Conservation (phyloP, 2,797 vertebrate species). For the Moxostoma hubbsi region DNA sequence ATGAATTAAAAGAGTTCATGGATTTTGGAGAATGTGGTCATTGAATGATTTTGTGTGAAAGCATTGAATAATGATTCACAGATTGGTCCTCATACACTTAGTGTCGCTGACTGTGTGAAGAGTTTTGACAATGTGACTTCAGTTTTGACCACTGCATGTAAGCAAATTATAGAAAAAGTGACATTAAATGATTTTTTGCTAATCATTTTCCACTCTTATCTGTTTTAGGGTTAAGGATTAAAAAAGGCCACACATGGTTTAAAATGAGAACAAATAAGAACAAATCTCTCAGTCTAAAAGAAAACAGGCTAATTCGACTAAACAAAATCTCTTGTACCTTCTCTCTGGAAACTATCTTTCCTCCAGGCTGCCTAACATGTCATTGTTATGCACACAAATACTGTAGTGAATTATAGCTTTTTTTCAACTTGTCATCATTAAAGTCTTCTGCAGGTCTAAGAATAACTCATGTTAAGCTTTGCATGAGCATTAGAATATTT, state of each 20-base stretch:
- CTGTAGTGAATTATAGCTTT: neutral
- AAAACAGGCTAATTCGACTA: neutral
- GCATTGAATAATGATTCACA: too few species aligned
- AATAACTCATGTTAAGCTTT: neutral
- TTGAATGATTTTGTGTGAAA: too few species aligned
- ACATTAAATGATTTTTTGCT: too few species aligned
- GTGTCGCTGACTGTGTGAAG: too few species aligned
- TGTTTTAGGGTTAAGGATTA: neutral
- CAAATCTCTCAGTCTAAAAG: neutral
- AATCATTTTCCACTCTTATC: too few species aligned
- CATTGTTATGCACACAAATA: neutral
- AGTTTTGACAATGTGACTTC: too few species aligned
- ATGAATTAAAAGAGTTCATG: too few species aligned
- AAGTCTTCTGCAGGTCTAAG: neutral
- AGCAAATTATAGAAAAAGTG: too few species aligned
- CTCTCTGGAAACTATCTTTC: conserved; percentile 13
- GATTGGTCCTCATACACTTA: too few species aligned
- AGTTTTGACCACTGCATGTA: too few species aligned
- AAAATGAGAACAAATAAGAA: neutral
- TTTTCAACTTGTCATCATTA: neutral
- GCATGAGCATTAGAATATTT: too few species aligned
- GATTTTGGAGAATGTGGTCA: too few species aligned
- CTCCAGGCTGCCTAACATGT: neutral
- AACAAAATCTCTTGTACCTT: conserved; percentile 2
- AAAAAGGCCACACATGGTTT: neutral